phyloP scores from a whole-genome alignment of 1,140 invertebrate genomes.

The Meloidogyne hapla region DNA sequence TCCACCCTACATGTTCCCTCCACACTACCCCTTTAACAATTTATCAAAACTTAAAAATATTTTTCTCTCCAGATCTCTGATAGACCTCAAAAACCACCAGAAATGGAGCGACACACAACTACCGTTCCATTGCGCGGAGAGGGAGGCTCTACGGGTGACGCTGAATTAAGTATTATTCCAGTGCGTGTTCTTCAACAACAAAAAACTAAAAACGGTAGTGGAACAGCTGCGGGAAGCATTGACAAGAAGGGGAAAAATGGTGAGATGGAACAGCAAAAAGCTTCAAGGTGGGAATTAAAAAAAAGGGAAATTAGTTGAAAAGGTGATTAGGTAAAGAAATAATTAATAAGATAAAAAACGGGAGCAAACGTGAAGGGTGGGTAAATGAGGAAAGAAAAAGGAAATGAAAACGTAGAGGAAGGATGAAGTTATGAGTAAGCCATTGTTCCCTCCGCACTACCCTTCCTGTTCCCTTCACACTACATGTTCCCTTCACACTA shows the following conservation, averaged over 20 bases:
- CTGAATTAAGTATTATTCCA: conserved; percentile 10
- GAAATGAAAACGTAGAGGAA: background rate
- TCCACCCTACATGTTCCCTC: no score
- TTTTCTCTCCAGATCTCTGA: background rate
- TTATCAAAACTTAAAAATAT: no score
- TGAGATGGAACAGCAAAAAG: conserved; percentile 3
- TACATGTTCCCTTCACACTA: background rate
- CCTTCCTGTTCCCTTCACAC: background rate
- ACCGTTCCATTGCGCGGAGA: background rate
- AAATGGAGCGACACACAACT: background rate
- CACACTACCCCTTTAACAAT: no score
- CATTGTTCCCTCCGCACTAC: no score
- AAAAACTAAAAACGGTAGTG: conserved; percentile 1
- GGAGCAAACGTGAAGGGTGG: background rate
- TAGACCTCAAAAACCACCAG: background rate
- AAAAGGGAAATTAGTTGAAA: background rate
- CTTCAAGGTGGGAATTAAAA: background rate
- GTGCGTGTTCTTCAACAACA: background rate
- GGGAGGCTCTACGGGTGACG: background rate
- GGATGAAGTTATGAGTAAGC: background rate
- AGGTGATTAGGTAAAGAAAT: background rate
- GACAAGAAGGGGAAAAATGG: background rate
- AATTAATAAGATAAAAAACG: background rate
- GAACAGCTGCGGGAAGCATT: conserved; percentile 3
- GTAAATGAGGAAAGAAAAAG: background rate